Conservation (phyloP, 2,888 invertebrate species). For the Macrosoma leucophasiata region DNA sequence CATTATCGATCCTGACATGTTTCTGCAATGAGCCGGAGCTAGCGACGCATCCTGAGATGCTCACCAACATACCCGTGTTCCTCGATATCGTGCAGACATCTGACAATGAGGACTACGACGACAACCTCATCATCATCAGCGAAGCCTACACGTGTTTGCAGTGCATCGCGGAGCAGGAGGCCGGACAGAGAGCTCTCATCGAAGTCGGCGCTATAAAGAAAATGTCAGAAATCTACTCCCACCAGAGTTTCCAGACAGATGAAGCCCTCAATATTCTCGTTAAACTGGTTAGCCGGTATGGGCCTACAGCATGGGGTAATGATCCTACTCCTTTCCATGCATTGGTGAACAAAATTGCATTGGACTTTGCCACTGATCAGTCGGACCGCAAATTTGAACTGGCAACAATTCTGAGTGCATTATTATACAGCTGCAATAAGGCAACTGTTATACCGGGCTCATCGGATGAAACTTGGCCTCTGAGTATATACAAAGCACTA, state of each 20-base stretch:
- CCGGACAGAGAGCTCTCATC: slow-evolving; percentile 86
- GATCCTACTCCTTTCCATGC: slow-evolving; percentile 88
- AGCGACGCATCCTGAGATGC: slow-evolving; percentile 88
- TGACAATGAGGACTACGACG: slow-evolving; percentile 89
- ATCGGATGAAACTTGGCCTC: slow-evolving; percentile 86
- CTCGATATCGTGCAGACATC: slow-evolving; percentile 89
- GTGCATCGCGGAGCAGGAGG: slow-evolving; percentile 85
- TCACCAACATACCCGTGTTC: slow-evolving; percentile 87
- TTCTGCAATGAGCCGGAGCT: slow-evolving; percentile 89
- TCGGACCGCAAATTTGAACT: slow-evolving; percentile 93
- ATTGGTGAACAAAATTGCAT: slow-evolving; percentile 86
- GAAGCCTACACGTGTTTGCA: slow-evolving; percentile 90
- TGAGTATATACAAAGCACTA: slow-evolving; percentile 86
- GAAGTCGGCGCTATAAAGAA: slow-evolving; percentile 86
- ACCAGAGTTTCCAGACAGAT: slow-evolving; percentile 92
- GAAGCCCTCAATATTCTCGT: slow-evolving; percentile 89
- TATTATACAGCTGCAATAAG: slow-evolving; percentile 83
- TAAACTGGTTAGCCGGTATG: slow-evolving; percentile 82
- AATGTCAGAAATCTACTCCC: slow-evolving; percentile 90
- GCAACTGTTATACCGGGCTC: slow-evolving; percentile 78
- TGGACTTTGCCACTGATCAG: slow-evolving; percentile 92
- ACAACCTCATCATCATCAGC: slow-evolving; percentile 89
- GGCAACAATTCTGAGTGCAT: slow-evolving; percentile 84
- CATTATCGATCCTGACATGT: slow-evolving; percentile 89
- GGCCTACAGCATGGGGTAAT: slow-evolving; percentile 84